Evolutionary conservation across 2,113 vertebrate species (phyloP), one percentile per base, ranked within the genome.

Genomic region (Erythrolamprus reginae): DNA sequence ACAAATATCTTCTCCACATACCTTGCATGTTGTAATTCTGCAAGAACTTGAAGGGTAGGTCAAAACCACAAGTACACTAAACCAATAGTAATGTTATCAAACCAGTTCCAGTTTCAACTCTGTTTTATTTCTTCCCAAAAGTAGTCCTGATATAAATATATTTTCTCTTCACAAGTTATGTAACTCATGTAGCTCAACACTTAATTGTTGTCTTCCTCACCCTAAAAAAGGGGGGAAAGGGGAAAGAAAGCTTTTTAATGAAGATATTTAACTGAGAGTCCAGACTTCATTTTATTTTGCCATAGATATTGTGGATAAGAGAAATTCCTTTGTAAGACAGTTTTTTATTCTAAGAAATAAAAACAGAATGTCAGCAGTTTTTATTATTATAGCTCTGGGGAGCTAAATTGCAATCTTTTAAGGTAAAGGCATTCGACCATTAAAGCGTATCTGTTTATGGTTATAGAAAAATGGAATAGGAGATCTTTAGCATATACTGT

Each of bases 391-490:
- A 92, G 95, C 94, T 95, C 50, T 93, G 94, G 95, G 95, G 94
- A 96, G 92, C 92, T 95, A 94, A 96, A 96, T 95, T 93, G 95
- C 94, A 96, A 95, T 95, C 95, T 96, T 96, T 96, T 95, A 95
- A 96, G 95, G 94, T 96, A 96, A 96, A 96, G 89, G 96, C 96
- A 96, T 91, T 93, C 93, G 94, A 96, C 96, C 95, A 96, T 95
- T 95, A 96, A 96, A 96, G 96, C 86, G 0, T 95, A 95, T 95
- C 94, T 96, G 92, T 96, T 96, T 96, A 96, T 96, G 93, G 95
- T 95, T 95, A 96, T 96, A 96, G 96, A 96, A 96, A 91, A 96
- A 94, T 95, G 93, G 92, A 95, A 96, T 92, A 89, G 93, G 90
- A 93, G 93, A 88, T 95, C 93, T 95, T 96, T 96, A 96, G 90